Evolutionary conservation across 2,797 vertebrate genomes (phyloP), one percentile per base, ranked within the genome.

Genomic region (Syngnathus acus): DNA sequence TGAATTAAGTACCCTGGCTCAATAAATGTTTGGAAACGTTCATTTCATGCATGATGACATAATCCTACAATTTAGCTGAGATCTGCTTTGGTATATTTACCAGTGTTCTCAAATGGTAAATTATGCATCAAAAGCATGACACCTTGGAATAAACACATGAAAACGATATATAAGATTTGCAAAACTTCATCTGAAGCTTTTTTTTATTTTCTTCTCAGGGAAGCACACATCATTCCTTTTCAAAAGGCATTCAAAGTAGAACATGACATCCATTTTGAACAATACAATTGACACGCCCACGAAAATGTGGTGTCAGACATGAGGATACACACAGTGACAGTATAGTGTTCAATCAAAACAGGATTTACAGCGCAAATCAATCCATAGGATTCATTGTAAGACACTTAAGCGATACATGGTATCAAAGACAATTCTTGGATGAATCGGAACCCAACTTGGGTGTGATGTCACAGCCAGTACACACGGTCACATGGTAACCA

Each of bases 311-410:
- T 37, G 55, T 38, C 55, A 37, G 17, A 38, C 32, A 10, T 53
- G 9, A 53, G n/a, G 82, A 72, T 72, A 85, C 80, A 78, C 9
- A 75, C 4, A 76, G 72, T 78, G 73, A 75, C 0, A 37, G 43
- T 14, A 68, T 69, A 13, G 2, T 8, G 23, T 62, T 72, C 47
- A 85, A 87, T 85, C 83, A 77, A 55, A 64, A 74, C 0, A 65
- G 37, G 75, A 88, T 85, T 84, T 85, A 86, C 85, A 80, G 59
- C 63, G 14, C 4, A 55, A 63, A 23, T 63, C 72, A 78, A 90
- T 86, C 87, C 83, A 85, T 74, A 37, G 84, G 85, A 90, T 90
- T 82, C 63, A 59, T 72, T 54, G 26, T 71, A 69, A 70, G 78
- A 45, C 11, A 6, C 39, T 58, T 32, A 10, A 57, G 53, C 72